Percentiles rank a stretch among this genome's conserved stretches.
These are phyloP conservation scores for Phyllostomus discolor DNA, from an alignment of 2,113 vertebrate genomes.

Conservation along the genomic window DNA sequence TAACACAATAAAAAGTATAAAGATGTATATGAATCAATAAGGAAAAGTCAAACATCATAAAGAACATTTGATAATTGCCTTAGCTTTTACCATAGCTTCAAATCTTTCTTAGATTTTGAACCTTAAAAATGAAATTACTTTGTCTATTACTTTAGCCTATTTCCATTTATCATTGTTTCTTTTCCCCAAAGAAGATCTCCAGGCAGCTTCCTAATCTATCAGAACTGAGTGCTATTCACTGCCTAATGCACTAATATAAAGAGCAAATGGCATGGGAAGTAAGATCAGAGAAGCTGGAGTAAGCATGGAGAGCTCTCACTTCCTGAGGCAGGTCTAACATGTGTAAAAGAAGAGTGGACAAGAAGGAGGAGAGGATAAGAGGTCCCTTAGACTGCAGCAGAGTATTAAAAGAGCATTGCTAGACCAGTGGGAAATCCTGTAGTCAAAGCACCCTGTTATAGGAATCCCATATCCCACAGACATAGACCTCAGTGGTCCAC, in stretches of 20 bases:
- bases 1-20: not conserved
- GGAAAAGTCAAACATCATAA: not conserved
- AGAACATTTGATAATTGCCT: not conserved
- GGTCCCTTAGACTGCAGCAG: not conserved
- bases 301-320: accelerated
- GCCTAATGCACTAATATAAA: not conserved
- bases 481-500: not conserved
- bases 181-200: not conserved
- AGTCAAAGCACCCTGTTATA: not conserved
- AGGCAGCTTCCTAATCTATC: not conserved
- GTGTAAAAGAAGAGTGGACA: not conserved
- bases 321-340: accelerated
- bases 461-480: not conserved
- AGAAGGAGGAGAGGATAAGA: not conserved
- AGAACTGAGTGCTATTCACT: not conserved
- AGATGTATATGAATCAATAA: not conserved
- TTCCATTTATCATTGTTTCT: not conserved
- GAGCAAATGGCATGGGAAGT: not conserved
- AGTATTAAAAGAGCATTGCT: not conserved
- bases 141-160: not conserved
- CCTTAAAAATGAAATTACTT: not conserved
- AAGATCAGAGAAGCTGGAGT: not conserved
- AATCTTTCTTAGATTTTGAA: not conserved
- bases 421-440: not conserved
- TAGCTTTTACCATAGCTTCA: not conserved